These are phyloP conservation scores for Nansenia antarctica DNA, from an alignment of 2,113 vertebrate genomes.

Conservation along the genomic window DNA sequence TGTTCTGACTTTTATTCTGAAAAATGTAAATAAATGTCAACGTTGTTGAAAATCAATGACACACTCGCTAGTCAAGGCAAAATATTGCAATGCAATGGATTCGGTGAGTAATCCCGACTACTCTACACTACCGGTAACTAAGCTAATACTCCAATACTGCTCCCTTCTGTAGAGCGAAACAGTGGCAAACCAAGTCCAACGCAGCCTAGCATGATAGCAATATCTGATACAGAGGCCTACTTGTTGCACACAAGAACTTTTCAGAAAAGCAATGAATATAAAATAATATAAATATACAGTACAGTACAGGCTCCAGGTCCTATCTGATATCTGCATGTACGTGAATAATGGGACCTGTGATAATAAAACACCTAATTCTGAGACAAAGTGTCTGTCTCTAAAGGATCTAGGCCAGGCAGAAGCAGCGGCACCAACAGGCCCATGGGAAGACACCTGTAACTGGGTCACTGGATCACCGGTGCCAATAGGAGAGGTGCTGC, in stretches of 20 bases:
- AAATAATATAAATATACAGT: too few relatives aligned
- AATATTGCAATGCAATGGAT: too few relatives aligned
- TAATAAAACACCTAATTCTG: neutral
- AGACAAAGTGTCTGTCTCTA: neutral
- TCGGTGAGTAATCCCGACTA: too few relatives aligned
- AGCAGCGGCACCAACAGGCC: neutral
- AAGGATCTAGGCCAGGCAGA: conserved; percentile 36
- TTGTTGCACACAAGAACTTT: conserved; percentile 1
- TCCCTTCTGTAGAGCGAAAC: too few relatives aligned
- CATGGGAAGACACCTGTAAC: conserved; percentile 16
- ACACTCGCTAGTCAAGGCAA: too few relatives aligned
- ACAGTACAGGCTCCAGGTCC: too few relatives aligned
- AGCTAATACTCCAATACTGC: too few relatives aligned
- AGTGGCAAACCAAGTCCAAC: neutral
- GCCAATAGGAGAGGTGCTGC: neutral
- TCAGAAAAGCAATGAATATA: too few relatives aligned
- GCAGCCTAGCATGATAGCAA: neutral
- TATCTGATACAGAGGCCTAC: neutral
- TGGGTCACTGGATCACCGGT: conserved; percentile 31
- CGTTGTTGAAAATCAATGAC: too few relatives aligned
- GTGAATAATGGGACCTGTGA: neutral
- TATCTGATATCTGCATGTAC: neutral
- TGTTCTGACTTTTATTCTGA: too few relatives aligned
- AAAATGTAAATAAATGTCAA: too few relatives aligned
- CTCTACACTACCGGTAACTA: too few relatives aligned